A percentile compares a stretch with the other conserved stretches of the same genome.
Evolutionary conservation across 2,888 invertebrate species (phyloP).

Genomic region (Polyploca ridens): DNA sequence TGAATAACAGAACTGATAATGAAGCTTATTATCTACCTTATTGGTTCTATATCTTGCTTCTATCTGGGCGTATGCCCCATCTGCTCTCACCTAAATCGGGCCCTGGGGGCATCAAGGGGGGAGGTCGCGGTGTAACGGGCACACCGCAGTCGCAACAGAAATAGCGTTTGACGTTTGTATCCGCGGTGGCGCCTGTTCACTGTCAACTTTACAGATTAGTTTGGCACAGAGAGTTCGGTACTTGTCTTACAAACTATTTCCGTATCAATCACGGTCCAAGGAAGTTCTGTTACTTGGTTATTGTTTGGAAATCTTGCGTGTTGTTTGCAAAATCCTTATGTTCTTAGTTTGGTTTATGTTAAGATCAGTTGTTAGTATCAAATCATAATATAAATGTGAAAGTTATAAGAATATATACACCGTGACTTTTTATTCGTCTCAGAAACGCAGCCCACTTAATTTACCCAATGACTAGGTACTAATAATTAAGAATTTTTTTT

Average conservation of each 20-base stretch:
- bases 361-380: too few relatives aligned
- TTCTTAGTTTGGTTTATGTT: not conserved
- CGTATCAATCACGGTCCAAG: not conserved
- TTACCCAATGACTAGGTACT: too few relatives aligned
- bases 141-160: conserved; percentile 77
- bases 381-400: too few relatives aligned
- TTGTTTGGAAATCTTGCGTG: conserved; percentile 9
- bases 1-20: too few relatives aligned
- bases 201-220: conserved; percentile 76
- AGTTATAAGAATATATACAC: too few relatives aligned
- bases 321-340: not conserved
- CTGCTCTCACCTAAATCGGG: not conserved
- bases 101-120: conserved; percentile 21
- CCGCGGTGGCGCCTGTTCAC: conserved; percentile 83
- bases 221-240: conserved; percentile 38
- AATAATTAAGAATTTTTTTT: too few relatives aligned
- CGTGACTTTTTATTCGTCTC: too few relatives aligned
- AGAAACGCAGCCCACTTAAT: too few relatives aligned
- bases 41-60: not conserved
- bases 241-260: not conserved
- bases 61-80: conserved; percentile 19
- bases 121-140: conserved; percentile 49
- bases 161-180: conserved; percentile 82
- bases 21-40: not conserved
- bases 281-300: conserved; percentile 4